Conservation (phyloP, 2,797 vertebrate species). For the Scolopax rusticola region DNA sequence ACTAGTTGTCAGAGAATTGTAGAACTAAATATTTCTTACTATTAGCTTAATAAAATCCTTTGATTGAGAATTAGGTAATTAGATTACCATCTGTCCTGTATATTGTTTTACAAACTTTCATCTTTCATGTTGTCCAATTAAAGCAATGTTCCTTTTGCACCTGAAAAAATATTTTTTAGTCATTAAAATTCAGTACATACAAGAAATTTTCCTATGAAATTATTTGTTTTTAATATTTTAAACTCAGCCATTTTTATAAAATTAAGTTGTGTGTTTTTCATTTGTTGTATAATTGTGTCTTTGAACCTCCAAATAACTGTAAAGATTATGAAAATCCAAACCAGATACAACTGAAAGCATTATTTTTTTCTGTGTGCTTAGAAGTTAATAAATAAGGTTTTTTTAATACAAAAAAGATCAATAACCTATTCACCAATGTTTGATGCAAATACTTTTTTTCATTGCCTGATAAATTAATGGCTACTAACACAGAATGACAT, state of each 20-base stretch:
- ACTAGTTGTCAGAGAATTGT: not conserved
- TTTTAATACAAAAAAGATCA: not conserved
- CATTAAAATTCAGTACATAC: not conserved
- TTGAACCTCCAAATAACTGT: slow-evolving; percentile 10
- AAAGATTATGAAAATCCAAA: slow-evolving; percentile 14
- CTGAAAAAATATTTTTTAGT: slow-evolving; percentile 52
- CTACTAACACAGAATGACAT: not conserved
- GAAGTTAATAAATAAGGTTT: not conserved
- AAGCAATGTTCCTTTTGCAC: slow-evolving; percentile 17
- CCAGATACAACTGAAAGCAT: not conserved
- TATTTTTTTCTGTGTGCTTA: slow-evolving; percentile 33
- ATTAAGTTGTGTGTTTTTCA: not conserved
- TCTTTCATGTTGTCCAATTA: slow-evolving; percentile 22
- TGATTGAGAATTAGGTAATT: slow-evolving; percentile 44
- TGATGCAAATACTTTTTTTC: not conserved
- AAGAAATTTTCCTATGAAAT: not conserved
- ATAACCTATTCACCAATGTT: not conserved
- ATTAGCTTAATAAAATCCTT: slow-evolving; percentile 28
- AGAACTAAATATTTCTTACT: not conserved
- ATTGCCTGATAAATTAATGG: not conserved
- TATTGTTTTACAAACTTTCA: slow-evolving; percentile 13
- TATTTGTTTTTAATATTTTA: not conserved
- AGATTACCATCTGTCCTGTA: not conserved
- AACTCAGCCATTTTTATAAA: not conserved
- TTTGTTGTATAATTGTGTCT: slow-evolving; percentile 3